Conservation (phyloP, 2,797 vertebrate genomes). For the Falco peregrinus region DNA sequence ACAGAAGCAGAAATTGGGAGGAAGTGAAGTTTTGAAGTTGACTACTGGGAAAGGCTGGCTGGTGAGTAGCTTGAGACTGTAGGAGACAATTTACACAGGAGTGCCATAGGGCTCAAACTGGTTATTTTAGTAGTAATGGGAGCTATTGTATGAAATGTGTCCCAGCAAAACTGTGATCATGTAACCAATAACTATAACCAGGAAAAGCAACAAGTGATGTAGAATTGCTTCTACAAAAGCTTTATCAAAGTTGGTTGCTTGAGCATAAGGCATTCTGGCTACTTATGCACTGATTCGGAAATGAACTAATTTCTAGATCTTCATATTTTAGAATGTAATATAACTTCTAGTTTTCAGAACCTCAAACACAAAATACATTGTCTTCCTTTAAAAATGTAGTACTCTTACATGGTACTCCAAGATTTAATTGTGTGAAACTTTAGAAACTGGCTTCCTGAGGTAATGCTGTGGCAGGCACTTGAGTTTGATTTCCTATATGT, state of each 20-base stretch:
- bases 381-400: not conserved
- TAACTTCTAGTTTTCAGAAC: not conserved
- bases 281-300: not conserved
- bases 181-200: not conserved
- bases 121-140: not conserved
- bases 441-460: not conserved
- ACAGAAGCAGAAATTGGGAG: conserved; percentile 83
- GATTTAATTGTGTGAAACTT: not conserved
- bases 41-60: conserved; percentile 97
- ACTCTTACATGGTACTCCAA: not conserved
- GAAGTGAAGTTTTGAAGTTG: conserved; percentile 88
- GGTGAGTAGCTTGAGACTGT: conserved; percentile 74
- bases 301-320: not conserved
- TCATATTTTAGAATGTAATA: not conserved
- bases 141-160: not conserved
- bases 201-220: not conserved
- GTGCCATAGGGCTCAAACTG: fast-evolving
- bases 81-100: not conserved
- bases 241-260: not conserved
- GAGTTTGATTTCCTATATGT: not conserved
- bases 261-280: not conserved
- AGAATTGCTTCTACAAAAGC: not conserved
- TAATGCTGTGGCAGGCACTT: not conserved
- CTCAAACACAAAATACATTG: not conserved
- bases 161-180: not conserved